phyloP scores from a whole-genome alignment of 1,140 invertebrate species.

The Megathymus violae region DNA sequence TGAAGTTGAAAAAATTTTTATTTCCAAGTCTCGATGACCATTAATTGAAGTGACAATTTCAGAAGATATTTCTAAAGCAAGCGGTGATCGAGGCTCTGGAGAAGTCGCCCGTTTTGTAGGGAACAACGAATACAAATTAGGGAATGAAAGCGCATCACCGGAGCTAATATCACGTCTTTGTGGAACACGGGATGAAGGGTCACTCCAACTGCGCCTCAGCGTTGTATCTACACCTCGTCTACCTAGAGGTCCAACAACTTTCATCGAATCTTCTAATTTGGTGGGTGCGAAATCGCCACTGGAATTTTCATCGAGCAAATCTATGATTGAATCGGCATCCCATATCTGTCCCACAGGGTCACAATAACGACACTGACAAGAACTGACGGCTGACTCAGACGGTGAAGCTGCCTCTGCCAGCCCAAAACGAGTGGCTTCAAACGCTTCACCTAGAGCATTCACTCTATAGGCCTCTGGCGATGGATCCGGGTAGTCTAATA shows the following conservation, averaged over 20 bases:
- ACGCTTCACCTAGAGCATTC: slow-evolving; percentile 76
- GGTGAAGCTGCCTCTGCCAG: slow-evolving; percentile 73
- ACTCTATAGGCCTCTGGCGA: slow-evolving; percentile 70
- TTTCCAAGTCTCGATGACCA: slow-evolving; percentile 90
- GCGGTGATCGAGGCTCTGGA: slow-evolving; percentile 67
- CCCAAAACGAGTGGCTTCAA: slow-evolving; percentile 74
- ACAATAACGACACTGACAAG: slow-evolving; percentile 92
- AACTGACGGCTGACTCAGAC: slow-evolving; percentile 79
- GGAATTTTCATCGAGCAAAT: slow-evolving; percentile 74
- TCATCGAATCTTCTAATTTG: slow-evolving; percentile 79
- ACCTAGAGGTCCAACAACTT: slow-evolving; percentile 70
- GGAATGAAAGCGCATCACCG: slow-evolving; percentile 67
- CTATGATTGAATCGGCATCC: slow-evolving; percentile 86
- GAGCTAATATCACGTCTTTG: slow-evolving; percentile 64
- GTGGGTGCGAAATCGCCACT: slow-evolving; percentile 77
- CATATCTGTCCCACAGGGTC: slow-evolving; percentile 91
- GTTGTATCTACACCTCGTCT: slow-evolving; percentile 74
- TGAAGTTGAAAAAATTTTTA: slow-evolving; percentile 88
- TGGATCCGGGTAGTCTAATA: slow-evolving; percentile 70
- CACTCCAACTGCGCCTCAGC: slow-evolving; percentile 86
- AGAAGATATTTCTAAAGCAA: slow-evolving; percentile 88
- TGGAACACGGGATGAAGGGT: slow-evolving; percentile 80
- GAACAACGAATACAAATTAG: slow-evolving; percentile 81
- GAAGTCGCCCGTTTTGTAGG: slow-evolving; percentile 79
- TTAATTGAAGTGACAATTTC: slow-evolving; percentile 91